Evolutionary conservation across 2,888 invertebrate species (phyloP).

Genomic region (Saturnia japonica): DNA sequence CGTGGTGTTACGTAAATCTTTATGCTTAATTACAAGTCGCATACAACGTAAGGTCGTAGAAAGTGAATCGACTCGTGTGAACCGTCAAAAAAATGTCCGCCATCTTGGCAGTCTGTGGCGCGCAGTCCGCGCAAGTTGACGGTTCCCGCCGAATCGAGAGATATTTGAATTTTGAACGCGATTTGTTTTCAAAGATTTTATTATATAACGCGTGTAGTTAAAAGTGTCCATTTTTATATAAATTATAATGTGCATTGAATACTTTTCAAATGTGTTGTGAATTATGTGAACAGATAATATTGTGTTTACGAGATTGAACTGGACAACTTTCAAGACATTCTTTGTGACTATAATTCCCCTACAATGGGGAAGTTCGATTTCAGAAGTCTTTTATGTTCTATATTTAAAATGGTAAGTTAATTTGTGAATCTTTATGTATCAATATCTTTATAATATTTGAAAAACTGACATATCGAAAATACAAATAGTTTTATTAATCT

Average conservation of each 20-base stretch:
- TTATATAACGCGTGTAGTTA: slow-evolving; percentile 54
- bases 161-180: slow-evolving; percentile 61
- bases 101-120: slow-evolving; percentile 79
- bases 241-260: slow-evolving; percentile 48
- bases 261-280: slow-evolving; percentile 62
- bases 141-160: slow-evolving; percentile 66
- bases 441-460: neutral
- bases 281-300: slow-evolving; percentile 68
- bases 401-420: slow-evolving; percentile 72
- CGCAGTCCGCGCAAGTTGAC: slow-evolving; percentile 70
- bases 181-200: slow-evolving; percentile 39
- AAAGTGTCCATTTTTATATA: slow-evolving; percentile 52
- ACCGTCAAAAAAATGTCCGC: slow-evolving; percentile 78
- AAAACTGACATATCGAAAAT: neutral
- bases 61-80: slow-evolving; percentile 82
- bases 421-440: neutral
- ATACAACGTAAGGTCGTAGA: slow-evolving; percentile 81
- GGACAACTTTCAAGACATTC: slow-evolving; percentile 51
- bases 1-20: slow-evolving; percentile 74
- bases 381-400: slow-evolving; percentile 55
- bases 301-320: slow-evolving; percentile 45
- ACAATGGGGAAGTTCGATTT: slow-evolving; percentile 70
- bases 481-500: neutral
- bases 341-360: slow-evolving; percentile 48
- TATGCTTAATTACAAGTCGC: slow-evolving; percentile 78